A percentile compares a stretch with the other conserved stretches of the same genome.
phyloP scores from a whole-genome alignment of 2,888 invertebrate genomes.

The Stenotaenia linearis region DNA sequence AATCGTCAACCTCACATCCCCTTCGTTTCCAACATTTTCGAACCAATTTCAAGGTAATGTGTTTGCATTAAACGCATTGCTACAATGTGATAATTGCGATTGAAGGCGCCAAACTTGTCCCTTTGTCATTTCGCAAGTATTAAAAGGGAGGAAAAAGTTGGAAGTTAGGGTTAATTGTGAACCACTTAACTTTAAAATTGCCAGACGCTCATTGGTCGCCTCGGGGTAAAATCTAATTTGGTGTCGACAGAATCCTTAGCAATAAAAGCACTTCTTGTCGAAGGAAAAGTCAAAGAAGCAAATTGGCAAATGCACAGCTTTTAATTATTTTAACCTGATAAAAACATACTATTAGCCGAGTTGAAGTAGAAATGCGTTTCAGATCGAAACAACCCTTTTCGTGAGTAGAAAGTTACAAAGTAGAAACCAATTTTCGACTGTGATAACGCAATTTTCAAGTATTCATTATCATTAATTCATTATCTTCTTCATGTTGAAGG shows the following conservation, averaged over 20 bases:
- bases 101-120: neutral
- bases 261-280: constrained; percentile 22
- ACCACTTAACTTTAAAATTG: constrained; percentile 3
- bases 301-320: neutral
- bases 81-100: neutral
- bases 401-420: neutral
- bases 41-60: neutral
- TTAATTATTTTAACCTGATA: neutral
- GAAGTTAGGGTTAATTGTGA: neutral
- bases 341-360: neutral
- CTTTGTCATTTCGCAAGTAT: neutral
- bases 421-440: neutral
- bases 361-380: neutral
- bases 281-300: neutral
- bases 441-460: neutral
- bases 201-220: neutral
- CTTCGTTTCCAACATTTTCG: neutral
- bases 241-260: neutral
- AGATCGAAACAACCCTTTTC: neutral
- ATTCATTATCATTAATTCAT: neutral
- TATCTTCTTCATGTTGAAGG: neutral
- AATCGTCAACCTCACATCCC: neutral
- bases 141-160: neutral
- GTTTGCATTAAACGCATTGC: neutral
- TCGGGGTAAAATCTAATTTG: neutral